Base-by-base conservation (phyloP, 2,888 invertebrate species). In the Diaperis boleti region DNA sequence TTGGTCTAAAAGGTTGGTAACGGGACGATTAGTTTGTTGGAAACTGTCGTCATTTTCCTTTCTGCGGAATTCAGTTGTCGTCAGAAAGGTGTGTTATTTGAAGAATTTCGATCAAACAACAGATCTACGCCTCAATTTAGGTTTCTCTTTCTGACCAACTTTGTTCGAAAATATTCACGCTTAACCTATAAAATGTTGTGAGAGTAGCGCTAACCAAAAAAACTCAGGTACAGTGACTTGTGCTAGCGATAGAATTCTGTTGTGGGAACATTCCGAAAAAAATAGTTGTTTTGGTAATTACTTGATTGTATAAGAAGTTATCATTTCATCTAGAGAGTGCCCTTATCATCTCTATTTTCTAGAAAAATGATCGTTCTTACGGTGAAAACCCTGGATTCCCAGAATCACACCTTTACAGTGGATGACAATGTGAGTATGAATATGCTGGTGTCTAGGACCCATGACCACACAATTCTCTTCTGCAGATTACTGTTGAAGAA, bases 341-440 rank as follows among this genome's bases (percentile, higher is more conserved):
- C 22, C 20, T 22, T n/a, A 39, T 18, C 13, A 10, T 8, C 31
- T n/a, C 31, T 15, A 26, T 17, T 17, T 50, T 50, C 15, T 42
- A 54, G 41, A 39, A 74, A 72, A 77, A 90, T 90, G 90, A 92
- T 95, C 84, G 88, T 91, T 74, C 85, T 95, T 74, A 95, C 92
- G 71, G 92, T 95, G 72, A 95, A 94, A 83, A 95, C 95, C 64
- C 85, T 95, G 78, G 95, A 95, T 85, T 92, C 94, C 29, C 89
- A 88, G 79, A 93, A 94, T 83, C 93, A 94, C 80, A 84, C 85
- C 42, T 94, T 95, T 81, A 85, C 86, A 50, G 89, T 94, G 59
- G 90, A 92, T 65, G 92, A 94, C 85, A 91, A 92, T 84, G 95
- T 95, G 85, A 90, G 91, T 86, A 83, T 26, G n/a, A 26, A 26